These are phyloP conservation scores for Heteromurus nitidus DNA, from an alignment of 2,888 invertebrate species.

Conservation along the genomic window DNA sequence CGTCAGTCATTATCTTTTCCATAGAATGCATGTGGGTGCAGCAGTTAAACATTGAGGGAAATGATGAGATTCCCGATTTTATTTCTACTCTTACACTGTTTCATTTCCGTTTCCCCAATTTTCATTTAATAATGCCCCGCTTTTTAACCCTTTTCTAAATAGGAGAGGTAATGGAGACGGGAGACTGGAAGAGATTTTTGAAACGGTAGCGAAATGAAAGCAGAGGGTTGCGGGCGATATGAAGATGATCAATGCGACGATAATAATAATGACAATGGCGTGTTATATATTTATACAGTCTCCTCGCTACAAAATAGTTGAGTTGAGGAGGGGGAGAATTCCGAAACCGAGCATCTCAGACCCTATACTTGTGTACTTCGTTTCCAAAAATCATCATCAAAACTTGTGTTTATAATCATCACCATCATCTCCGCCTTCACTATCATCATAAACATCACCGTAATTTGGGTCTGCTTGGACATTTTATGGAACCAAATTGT, in stretches of 20 bases:
- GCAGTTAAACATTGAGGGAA: conserved; percentile 5
- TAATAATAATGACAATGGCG: conserved; percentile 18
- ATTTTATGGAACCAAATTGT: neutral
- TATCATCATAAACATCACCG: neutral
- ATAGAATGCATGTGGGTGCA: conserved; percentile 28
- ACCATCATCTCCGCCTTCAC: neutral
- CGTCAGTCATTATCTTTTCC: conserved; percentile 34
- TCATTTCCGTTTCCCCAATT: conserved; percentile 57
- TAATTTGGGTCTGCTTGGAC: neutral
- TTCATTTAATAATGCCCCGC: neutral
- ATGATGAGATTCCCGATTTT: conserved; percentile 44
- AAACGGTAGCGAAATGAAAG: conserved; percentile 10
- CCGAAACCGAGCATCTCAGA: neutral
- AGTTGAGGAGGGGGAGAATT: neutral
- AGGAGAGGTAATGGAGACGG: too few species aligned
- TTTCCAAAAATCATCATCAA: conserved; percentile 3
- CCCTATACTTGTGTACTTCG: neutral
- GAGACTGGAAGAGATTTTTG: too few species aligned
- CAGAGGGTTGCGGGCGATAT: conserved; percentile 13
- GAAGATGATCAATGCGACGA: conserved; percentile 16
- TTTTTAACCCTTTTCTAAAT: neutral
- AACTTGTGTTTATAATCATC: neutral
- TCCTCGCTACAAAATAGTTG: neutral
- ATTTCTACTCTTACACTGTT: conserved; percentile 48
- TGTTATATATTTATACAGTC: neutral